Conservation (phyloP, 1,140 invertebrate species). For the Doryteuthis pealeii region DNA sequence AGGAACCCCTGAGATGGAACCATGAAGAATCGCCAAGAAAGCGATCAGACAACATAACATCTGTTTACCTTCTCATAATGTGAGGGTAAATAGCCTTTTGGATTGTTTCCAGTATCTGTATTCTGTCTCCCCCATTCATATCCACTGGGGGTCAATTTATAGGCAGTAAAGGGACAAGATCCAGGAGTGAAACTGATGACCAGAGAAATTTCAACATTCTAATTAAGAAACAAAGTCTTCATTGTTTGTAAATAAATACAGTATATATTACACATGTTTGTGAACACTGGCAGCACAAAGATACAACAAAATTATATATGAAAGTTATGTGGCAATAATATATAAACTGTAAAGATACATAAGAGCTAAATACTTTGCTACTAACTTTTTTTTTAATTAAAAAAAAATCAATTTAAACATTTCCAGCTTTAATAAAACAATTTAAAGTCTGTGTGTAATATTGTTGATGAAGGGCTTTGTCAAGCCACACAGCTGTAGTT, state of each 20-base stretch:
- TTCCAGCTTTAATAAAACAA: no score
- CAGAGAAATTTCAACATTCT: no score
- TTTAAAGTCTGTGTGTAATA: no score
- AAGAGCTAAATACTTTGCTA: no score
- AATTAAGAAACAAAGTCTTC: neutral
- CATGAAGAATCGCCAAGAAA: constrained; percentile 99
- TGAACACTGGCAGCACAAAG: no score
- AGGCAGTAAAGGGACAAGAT: constrained; percentile 87
- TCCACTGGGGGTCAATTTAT: constrained; percentile 96
- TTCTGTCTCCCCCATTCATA: constrained; percentile 99
- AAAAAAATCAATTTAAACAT: no score
- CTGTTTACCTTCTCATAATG: constrained; percentile 99
- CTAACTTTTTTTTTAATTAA: no score
- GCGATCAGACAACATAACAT: constrained; percentile 96
- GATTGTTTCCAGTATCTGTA: constrained; percentile 99
- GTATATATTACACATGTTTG: no score
- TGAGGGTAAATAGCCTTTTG: constrained; percentile 96
- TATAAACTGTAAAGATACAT: no score
- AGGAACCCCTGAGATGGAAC: constrained; percentile 94
- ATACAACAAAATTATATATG: neutral
- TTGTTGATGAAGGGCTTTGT: no score
- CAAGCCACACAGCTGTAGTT: no score
- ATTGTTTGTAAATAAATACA: neutral
- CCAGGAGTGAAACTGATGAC: constrained; percentile 86
- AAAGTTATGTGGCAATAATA: no score